Conservation (phyloP, 2,888 invertebrate genomes). For the Tupiocoris notatus region DNA sequence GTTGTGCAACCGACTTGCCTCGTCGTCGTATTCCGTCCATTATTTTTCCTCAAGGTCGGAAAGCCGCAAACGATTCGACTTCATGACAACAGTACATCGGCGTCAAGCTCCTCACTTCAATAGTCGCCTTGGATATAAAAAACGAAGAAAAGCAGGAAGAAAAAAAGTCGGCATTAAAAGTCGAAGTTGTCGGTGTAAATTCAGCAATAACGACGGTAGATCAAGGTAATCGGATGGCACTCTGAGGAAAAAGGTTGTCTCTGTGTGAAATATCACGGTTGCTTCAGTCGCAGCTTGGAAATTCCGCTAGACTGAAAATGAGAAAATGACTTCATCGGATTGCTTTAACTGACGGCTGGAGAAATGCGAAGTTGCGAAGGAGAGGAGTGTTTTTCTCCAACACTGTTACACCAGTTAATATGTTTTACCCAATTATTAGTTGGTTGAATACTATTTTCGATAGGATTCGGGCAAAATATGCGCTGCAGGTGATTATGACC, state of each 20-base stretch:
- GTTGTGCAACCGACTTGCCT: constrained; percentile 19
- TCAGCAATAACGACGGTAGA: not conserved
- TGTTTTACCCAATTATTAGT: too few relatives aligned
- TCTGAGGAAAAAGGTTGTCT: not conserved
- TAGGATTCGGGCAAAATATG: too few relatives aligned
- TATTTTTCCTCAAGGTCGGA: constrained; percentile 34
- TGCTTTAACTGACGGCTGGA: too few relatives aligned
- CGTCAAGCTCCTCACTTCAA: not conserved
- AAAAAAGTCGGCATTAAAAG: not conserved
- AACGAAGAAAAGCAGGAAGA: not conserved
- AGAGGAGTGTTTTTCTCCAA: too few relatives aligned
- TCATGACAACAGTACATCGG: constrained; percentile 1
- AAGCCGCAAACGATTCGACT: constrained; percentile 26
- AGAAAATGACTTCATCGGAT: not conserved
- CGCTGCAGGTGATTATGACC: too few relatives aligned
- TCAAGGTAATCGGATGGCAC: not conserved
- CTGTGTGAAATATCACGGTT: not conserved
- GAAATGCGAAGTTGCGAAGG: too few relatives aligned
- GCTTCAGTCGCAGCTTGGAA: not conserved
- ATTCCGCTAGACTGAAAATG: not conserved
- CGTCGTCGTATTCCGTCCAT: not conserved
- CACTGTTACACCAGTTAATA: too few relatives aligned
- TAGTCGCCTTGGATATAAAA: not conserved
- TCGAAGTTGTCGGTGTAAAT: not conserved
- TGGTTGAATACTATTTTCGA: too few relatives aligned